Base-by-base conservation (phyloP, 2,888 invertebrate genomes). In the Scaptomyza flava region DNA sequence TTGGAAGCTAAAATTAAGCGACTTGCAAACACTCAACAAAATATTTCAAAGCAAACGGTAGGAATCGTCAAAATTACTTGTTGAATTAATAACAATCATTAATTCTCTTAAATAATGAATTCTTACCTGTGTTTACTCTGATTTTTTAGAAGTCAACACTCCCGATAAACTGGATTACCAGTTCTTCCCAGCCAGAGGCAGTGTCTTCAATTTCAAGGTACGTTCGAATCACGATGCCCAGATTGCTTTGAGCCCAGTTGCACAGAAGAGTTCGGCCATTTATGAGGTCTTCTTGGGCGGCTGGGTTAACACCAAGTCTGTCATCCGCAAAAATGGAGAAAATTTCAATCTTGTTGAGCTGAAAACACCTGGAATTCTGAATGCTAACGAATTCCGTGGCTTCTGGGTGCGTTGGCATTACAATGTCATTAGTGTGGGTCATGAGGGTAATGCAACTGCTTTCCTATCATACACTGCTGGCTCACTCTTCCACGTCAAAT, bases 271-370 rank as follows among this genome's bases (percentile, higher is more conserved):
- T 8, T 94, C 95, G 52, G 97, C 96, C 23, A 96, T 97, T 93
- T 95, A 95, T 90, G 98, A 98, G 94, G 91, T 98, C 56, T 96
- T 97, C 92, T 93, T 98, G 83, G 98, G 98, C 31, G 97, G 97
- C 33, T 98, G 97, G 98, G 94, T 94, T 23, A 97, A 98, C 91
- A 93, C 94, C 71, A 97, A 96, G 92, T 96, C 96, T 34, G 95
- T 96, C 1, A 96, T 97, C 89, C 95, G 97, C 64, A 95, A 94
- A 89, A 96, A 97, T 92, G 94, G 94, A 89, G 91, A 96, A n/a
- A n/a, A n/a, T n/a, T n/a, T 96, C 3, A 96, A 96, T 57, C 94
- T 94, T 71, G 94, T 93, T 11, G 94, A 95, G 90, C 93, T 93
- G 6, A 94, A 94, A 33, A 97, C 96, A 0, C 96, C 96, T 0